Evolutionary conservation across 2,797 vertebrate species (phyloP).

Genomic region (Tragelaphus oryx): DNA sequence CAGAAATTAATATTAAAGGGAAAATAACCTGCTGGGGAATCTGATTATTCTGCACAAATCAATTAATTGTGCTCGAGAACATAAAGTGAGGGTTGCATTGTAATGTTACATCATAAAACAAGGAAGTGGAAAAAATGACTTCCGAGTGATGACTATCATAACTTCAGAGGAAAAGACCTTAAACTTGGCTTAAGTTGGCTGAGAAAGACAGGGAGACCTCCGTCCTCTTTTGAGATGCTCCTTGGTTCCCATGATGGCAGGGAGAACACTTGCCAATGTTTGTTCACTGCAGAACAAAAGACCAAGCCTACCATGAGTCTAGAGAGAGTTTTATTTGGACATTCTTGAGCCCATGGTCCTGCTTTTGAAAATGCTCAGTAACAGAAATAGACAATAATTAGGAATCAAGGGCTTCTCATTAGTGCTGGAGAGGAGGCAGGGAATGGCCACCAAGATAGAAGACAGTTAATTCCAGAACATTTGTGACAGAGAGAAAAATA

Average conservation of each 20-base stretch:
- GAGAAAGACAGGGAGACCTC: accelerated
- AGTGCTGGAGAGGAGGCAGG: no score
- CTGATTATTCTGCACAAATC: not conserved
- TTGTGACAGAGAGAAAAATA: not conserved
- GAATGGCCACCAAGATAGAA: not conserved
- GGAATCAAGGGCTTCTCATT: not conserved
- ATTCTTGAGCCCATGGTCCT: not conserved
- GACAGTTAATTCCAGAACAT: not conserved
- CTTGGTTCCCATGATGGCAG: not conserved
- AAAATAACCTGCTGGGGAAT: not conserved
- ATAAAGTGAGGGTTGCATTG: not conserved
- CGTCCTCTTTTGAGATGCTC: accelerated
- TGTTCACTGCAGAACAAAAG: not conserved
- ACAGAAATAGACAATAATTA: not conserved
- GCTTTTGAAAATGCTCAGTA: not conserved
- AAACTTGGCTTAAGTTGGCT: not conserved
- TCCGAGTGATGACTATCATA: not conserved
- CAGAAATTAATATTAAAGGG: not conserved
- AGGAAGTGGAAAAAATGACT: not conserved
- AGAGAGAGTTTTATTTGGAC: not conserved
- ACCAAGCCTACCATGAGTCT: no score
- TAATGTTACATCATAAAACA: not conserved
- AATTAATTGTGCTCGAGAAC: not conserved
- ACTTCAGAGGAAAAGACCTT: not conserved
- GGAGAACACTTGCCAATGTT: not conserved